Percentiles rank a stretch among this genome's conserved stretches.
Conservation (phyloP, 1,140 invertebrate genomes). For the Atta texana region DNA sequence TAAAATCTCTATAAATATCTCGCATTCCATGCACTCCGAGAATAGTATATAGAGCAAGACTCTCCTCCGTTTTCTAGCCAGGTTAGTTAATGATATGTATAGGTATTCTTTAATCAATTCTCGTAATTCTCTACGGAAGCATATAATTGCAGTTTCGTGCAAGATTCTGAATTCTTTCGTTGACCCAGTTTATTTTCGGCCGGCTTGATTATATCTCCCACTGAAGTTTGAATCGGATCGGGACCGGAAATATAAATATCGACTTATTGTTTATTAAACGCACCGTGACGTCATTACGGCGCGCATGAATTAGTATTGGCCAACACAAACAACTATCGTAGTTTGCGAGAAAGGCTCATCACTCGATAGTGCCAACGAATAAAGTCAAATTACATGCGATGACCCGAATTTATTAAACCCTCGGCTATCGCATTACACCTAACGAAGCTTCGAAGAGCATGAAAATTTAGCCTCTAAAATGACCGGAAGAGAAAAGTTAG, state of each 20-base stretch:
- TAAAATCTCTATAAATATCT: neutral
- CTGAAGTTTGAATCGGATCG: constrained; percentile 20
- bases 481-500: neutral
- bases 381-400: constrained; percentile 64
- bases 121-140: neutral
- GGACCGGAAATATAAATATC: constrained; percentile 10
- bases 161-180: neutral
- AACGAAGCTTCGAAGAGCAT: neutral
- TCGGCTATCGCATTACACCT: constrained; percentile 16
- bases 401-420: constrained; percentile 44
- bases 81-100: neutral
- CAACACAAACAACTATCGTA: constrained; percentile 43
- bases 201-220: neutral
- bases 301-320: constrained; percentile 48
- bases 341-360: constrained; percentile 13
- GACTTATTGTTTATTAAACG: neutral
- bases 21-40: neutral
- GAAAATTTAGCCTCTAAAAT: constrained; percentile 4
- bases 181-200: neutral
- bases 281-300: constrained; percentile 9
- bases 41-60: neutral
- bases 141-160: constrained; percentile 18
- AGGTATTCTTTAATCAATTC: neutral
- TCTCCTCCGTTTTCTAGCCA: neutral
- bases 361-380: constrained; percentile 57